phyloP scores from a whole-genome alignment of 2,113 vertebrate species.

The Mustelus asterias region DNA sequence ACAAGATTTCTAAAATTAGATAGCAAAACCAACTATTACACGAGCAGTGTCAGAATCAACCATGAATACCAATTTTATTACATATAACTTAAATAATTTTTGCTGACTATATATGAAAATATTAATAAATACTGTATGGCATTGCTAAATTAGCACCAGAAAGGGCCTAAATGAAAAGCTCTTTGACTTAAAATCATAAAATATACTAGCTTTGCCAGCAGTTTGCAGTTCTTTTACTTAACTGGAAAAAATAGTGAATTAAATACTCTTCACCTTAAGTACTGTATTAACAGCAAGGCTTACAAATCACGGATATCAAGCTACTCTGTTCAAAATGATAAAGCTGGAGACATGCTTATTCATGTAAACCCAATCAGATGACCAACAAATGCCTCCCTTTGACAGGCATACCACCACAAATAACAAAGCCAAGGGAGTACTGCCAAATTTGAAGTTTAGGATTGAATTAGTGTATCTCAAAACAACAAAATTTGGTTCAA shows the following conservation, averaged over 20 bases:
- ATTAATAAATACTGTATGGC: background rate
- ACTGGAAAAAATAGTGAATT: background rate
- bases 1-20: constrained; percentile 17
- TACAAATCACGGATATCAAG: background rate
- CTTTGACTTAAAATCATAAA: background rate
- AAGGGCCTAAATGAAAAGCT: background rate
- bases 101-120: background rate
- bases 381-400: background rate
- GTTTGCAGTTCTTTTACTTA: background rate
- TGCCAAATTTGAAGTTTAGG: background rate
- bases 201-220: background rate
- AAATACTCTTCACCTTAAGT: background rate
- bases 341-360: background rate
- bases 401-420: background rate
- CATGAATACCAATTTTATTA: background rate
- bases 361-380: background rate
- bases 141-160: background rate
- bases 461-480: background rate
- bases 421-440: no score
- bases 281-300: background rate
- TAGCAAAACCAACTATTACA: background rate
- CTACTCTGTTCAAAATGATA: background rate
- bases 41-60: background rate
- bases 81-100: background rate
- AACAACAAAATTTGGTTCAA: background rate